phyloP scores from a whole-genome alignment of 2,797 vertebrate species.

The Cirrhinus molitorella region DNA sequence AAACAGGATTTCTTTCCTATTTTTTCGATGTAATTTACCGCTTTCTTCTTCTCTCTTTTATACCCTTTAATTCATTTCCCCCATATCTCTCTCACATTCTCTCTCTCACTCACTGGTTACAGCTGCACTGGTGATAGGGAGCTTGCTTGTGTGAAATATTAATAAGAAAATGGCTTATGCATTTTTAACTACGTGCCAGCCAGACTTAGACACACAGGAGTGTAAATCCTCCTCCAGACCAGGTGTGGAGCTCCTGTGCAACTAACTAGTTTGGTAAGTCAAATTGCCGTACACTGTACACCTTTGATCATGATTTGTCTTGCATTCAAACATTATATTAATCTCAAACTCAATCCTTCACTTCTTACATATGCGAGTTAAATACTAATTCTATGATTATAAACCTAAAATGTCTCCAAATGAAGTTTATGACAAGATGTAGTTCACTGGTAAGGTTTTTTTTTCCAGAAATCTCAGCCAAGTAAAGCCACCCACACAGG shows the following conservation, averaged over 20 bases:
- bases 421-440: background rate
- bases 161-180: conserved; percentile 73
- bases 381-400: background rate
- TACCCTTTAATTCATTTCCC: background rate
- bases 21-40: conserved; percentile 9
- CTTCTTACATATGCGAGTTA: background rate
- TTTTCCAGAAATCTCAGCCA: conserved; percentile 2
- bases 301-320: background rate
- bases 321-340: background rate
- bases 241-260: conserved; percentile 21
- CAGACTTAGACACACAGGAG: conserved; percentile 45
- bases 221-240: conserved; percentile 43
- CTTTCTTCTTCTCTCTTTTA: conserved; percentile 30
- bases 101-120: conserved; percentile 39
- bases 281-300: background rate
- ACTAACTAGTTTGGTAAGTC: background rate
- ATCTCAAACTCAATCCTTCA: background rate
- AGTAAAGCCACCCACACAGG: conserved; percentile 21
- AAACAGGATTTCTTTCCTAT: conserved; percentile 20
- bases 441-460: background rate
- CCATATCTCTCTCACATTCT: conserved; percentile 3
- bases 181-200: conserved; percentile 69
- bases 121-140: conserved; percentile 62
- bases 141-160: conserved; percentile 75
- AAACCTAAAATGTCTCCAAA: background rate